Percentiles rank a stretch among this genome's conserved stretches.
These are phyloP conservation scores for Coptodon bakossiorum DNA, from an alignment of 2,113 vertebrate genomes.

Conservation along the genomic window DNA sequence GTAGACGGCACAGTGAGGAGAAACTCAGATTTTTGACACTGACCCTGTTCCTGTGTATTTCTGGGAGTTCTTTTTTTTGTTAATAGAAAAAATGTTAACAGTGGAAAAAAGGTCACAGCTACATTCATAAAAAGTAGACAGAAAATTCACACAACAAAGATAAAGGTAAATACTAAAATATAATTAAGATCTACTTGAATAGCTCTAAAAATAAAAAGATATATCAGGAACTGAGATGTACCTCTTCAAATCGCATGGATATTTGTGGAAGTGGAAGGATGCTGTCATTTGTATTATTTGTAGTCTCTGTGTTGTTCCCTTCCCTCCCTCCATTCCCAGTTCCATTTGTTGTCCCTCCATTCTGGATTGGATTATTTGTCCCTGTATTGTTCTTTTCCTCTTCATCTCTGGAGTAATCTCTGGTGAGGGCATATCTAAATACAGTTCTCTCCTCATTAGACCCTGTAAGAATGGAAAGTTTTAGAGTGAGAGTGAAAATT, in stretches of 20 bases:
- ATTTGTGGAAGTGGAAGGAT: neutral
- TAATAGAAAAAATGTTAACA: neutral
- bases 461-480: neutral
- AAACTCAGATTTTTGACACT: neutral
- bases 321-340: neutral
- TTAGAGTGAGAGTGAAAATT: neutral
- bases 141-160: neutral
- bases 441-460: neutral
- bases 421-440: neutral
- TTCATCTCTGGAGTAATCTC: neutral
- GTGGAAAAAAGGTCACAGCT: neutral
- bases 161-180: neutral
- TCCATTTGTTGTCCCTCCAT: neutral
- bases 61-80: neutral
- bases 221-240: neutral
- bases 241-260: neutral
- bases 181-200: neutral
- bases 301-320: neutral
- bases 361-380: neutral
- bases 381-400: neutral
- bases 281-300: neutral
- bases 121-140: neutral
- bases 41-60: neutral
- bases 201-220: neutral
- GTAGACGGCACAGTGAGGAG: neutral